Conservation (phyloP, 2,888 invertebrate genomes). For the Galerucella calmariensis region DNA sequence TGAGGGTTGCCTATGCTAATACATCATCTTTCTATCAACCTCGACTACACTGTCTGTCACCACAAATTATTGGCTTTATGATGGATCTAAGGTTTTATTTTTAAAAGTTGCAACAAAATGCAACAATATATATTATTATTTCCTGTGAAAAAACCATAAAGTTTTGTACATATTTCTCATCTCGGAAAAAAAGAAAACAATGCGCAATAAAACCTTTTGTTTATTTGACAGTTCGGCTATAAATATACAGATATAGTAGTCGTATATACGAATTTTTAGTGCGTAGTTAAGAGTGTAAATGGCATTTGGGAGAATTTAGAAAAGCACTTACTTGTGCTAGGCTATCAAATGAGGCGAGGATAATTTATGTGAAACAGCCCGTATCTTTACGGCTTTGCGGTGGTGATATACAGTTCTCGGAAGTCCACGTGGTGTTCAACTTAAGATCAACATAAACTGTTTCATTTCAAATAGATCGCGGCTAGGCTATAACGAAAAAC, state of each 20-base stretch:
- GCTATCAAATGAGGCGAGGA: slow-evolving; percentile 59
- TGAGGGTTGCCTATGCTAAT: slow-evolving; percentile 53
- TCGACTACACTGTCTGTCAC: slow-evolving; percentile 55
- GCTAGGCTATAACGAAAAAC: slow-evolving; percentile 54
- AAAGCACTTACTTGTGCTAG: slow-evolving; percentile 58
- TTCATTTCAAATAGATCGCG: slow-evolving; percentile 56
- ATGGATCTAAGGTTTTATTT: slow-evolving; percentile 52
- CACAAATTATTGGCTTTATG: slow-evolving; percentile 62
- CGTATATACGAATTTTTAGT: slow-evolving; percentile 50
- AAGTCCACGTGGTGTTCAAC: slow-evolving; percentile 63
- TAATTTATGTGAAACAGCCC: slow-evolving; percentile 63
- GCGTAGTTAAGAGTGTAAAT: slow-evolving; percentile 49
- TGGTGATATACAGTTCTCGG: slow-evolving; percentile 61
- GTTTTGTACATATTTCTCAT: slow-evolving; percentile 17
- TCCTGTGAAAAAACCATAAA: slow-evolving; percentile 25
- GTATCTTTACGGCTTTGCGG: slow-evolving; percentile 60
- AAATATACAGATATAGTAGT: slow-evolving; percentile 47
- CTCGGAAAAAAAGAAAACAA: slow-evolving; percentile 37
- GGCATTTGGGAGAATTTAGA: slow-evolving; percentile 61
- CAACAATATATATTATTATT: background rate
- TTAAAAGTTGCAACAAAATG: background rate
- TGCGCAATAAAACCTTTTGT: slow-evolving; percentile 42
- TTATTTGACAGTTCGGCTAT: slow-evolving; percentile 43
- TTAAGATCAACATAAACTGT: slow-evolving; percentile 61
- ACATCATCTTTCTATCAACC: slow-evolving; percentile 60